phyloP scores from a whole-genome alignment of 2,797 vertebrate species.

The Astyanax mexicanus region DNA sequence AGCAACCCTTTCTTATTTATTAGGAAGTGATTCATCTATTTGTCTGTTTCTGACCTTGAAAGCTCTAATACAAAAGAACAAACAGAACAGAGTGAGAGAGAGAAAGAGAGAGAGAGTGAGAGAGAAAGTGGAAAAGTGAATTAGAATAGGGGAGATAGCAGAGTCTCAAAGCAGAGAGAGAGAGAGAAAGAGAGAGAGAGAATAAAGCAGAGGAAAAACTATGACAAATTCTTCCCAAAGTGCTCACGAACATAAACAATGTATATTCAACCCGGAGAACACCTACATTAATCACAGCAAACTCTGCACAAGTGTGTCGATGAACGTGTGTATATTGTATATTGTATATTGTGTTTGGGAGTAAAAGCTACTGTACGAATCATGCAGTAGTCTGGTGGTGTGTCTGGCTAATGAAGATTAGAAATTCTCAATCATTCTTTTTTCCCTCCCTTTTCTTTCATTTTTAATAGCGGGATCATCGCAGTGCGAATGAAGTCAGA shows the following conservation, averaged over 20 bases:
- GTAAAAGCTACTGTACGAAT: background rate
- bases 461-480: constrained; percentile 8
- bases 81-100: constrained; percentile 21
- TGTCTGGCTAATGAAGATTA: background rate
- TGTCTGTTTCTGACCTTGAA: constrained; percentile 53
- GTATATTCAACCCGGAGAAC: background rate
- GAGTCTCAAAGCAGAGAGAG: constrained; percentile 7
- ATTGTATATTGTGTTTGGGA: background rate
- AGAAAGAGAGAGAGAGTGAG: background rate
- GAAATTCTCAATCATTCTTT: background rate
- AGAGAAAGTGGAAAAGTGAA: constrained; percentile 15
- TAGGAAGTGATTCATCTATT: constrained; percentile 52
- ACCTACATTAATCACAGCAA: background rate
- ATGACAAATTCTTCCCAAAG: background rate
- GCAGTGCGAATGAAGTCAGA: background rate
- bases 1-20: constrained; percentile 50
- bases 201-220: constrained; percentile 48
- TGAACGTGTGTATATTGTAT: background rate
- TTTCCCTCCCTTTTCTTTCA: background rate
- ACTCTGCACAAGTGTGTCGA: too few species aligned
- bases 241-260: constrained; percentile 20
- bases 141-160: background rate
- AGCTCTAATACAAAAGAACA: constrained; percentile 31
- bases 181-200: background rate
- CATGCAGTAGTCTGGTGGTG: background rate